Evolutionary conservation across 1,140 invertebrate genomes (phyloP), one percentile per base, ranked within the genome.

Genomic region (Drosophila obscura): DNA sequence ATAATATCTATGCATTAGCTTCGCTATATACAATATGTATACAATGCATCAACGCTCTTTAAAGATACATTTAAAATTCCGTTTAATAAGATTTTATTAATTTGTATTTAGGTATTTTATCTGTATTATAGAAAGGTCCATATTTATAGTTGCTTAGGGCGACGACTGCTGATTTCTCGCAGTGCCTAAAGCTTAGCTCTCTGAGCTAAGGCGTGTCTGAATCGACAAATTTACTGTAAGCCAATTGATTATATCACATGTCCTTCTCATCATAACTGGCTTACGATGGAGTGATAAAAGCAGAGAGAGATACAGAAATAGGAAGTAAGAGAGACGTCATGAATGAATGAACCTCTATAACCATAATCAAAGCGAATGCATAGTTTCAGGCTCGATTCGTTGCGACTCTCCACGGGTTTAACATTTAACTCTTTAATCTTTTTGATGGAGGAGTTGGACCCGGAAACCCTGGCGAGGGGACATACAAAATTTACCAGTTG

Each of bases 401-500:
- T 58, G 46, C 58, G 52, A 45, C 46, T 60, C 41, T 15, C 71
- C 60, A 62, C 56, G 58, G 63, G 66, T 62, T 64, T 79, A 89
- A 88, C 73, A 73, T 74, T 87, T 89, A 83, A 88, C 80, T 79
- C 80, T 87, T 87, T 87, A 89, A 83, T 87, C 73, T 89, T 48
- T 60, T 72, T 62, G 72, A 77, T 56, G 75, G 64, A 64, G 28
- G 35, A 41, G 39, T 31, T 31, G 66, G 46, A 8, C 35, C 35
- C 58, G 22, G 4, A 46, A n/a, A 16, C 11, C 35, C 11, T 13
- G 31, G 31, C 3, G 51, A 57, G 63, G 73, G 66, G 64, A 68
- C 67, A 90, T 90, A 82, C 85, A 90, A 90, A 90, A 90, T 90
- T 90, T 90, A 90, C 87, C 85, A 90, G 85, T 90, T 90, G 85